A percentile compares a stretch with the other conserved stretches of the same genome.
phyloP scores from a whole-genome alignment of 1,140 invertebrate species.

The Cotesia glomerata region DNA sequence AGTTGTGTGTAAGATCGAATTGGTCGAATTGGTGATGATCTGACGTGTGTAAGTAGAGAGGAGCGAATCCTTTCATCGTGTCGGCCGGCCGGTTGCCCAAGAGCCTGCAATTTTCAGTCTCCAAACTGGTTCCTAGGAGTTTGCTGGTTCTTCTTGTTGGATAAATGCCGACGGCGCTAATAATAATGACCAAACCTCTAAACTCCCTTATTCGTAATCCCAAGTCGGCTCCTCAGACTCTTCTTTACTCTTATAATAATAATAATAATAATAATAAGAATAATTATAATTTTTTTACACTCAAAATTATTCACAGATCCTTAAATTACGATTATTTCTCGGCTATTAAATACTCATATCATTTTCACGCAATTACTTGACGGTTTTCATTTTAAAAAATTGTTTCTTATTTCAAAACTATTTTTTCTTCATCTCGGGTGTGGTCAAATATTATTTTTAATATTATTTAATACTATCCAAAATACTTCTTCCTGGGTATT shows the following conservation, averaged over 20 bases:
- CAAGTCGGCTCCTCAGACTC: neutral
- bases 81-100: neutral
- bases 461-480: no score
- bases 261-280: no score
- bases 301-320: no score
- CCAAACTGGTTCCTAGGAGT: slow-evolving; percentile 10
- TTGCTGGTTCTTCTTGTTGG: neutral
- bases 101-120: slow-evolving; percentile 7
- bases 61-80: neutral
- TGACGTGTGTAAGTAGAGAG: neutral
- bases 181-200: slow-evolving; percentile 12
- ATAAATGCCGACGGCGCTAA: slow-evolving; percentile 3
- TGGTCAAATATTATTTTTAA: no score
- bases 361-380: no score
- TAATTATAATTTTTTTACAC: no score
- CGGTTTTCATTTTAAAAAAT: no score
- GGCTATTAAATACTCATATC: neutral
- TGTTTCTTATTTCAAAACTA: no score
- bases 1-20: no score
- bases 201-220: neutral
- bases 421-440: no score
- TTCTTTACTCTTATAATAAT: neutral
- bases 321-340: neutral
- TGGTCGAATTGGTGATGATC: neutral
- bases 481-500: no score